These are phyloP conservation scores for Xiphorhynchus elegans DNA, from an alignment of 2,113 vertebrate species.

Conservation along the genomic window DNA sequence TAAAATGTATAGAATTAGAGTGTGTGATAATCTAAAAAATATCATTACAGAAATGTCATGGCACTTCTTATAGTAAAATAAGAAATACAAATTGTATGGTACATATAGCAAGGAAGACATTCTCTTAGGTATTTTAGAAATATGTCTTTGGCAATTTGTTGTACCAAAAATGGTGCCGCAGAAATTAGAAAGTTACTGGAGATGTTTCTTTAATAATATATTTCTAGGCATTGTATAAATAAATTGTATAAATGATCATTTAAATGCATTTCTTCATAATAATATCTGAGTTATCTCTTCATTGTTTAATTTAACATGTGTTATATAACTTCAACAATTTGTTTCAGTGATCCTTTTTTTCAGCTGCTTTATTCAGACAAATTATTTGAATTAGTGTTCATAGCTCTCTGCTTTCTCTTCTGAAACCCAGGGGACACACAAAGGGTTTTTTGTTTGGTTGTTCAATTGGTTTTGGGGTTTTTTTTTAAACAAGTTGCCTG, in stretches of 20 bases:
- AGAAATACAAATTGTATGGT: not conserved
- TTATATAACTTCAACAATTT: not conserved
- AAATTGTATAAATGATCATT: not conserved
- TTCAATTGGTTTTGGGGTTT: too few relatives aligned
- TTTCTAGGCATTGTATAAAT: not conserved
- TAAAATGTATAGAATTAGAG: not conserved
- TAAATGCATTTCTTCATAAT: not conserved
- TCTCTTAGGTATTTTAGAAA: not conserved
- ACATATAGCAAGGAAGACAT: not conserved
- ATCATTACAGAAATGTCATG: not conserved
- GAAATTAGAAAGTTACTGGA: not conserved
- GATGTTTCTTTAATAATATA: not conserved
- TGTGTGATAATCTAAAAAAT: not conserved
- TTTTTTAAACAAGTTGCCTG: not conserved
- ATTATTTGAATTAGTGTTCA: not conserved
- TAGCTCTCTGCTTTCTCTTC: not conserved
- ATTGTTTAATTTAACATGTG: not conserved
- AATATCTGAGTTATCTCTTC: not conserved
- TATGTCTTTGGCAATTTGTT: not conserved
- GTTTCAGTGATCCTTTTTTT: not conserved
- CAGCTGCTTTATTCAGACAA: not conserved
- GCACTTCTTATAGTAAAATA: not conserved
- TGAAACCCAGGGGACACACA: not conserved
- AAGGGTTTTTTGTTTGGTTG: rapidly evolving
- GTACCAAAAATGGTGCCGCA: not conserved